A percentile compares a stretch with the other conserved stretches of the same genome.
These are phyloP conservation scores for Cyclophora punctaria DNA, from an alignment of 2,888 invertebrate species.

Conservation along the genomic window DNA sequence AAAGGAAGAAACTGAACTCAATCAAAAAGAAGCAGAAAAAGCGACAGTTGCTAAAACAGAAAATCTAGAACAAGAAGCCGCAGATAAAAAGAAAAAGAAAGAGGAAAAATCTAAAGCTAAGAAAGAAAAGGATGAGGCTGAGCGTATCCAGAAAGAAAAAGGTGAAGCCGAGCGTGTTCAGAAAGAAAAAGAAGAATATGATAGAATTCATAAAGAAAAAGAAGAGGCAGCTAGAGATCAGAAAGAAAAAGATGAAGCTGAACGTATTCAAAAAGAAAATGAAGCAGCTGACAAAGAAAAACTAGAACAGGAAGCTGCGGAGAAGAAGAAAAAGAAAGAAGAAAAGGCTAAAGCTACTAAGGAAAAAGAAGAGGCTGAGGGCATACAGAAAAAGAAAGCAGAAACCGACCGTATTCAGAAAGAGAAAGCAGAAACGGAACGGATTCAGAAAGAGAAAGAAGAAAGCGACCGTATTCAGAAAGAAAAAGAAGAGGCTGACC, in stretches of 20 bases:
- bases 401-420: neutral
- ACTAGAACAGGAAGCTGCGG: conserved; percentile 1
- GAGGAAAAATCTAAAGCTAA: conserved; percentile 10
- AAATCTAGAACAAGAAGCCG: conserved; percentile 1
- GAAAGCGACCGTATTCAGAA: conserved; percentile 2
- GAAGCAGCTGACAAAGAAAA: neutral
- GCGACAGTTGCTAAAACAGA: neutral
- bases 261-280: neutral
- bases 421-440: conserved; percentile 3
- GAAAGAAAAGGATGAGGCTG: conserved; percentile 5
- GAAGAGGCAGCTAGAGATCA: neutral
- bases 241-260: neutral
- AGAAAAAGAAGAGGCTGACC: conserved; percentile 9
- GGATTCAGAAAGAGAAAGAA: conserved; percentile 1
- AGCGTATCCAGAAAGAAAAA: conserved; percentile 1
- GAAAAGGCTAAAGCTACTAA: conserved; percentile 1
- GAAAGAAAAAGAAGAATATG: conserved; percentile 1
- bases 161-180: neutral
- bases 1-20: conserved; percentile 4
- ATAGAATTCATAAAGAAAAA: conserved; percentile 1
- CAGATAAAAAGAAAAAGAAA: conserved; percentile 2
- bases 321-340: conserved; percentile 4
- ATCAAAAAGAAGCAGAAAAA: neutral
- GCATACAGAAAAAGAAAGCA: neutral
- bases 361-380: conserved; percentile 1